These are phyloP conservation scores for Trachythela sp. DNA, from an alignment of 64 coral and sea anemone genomes.

Conservation along the genomic window DNA sequence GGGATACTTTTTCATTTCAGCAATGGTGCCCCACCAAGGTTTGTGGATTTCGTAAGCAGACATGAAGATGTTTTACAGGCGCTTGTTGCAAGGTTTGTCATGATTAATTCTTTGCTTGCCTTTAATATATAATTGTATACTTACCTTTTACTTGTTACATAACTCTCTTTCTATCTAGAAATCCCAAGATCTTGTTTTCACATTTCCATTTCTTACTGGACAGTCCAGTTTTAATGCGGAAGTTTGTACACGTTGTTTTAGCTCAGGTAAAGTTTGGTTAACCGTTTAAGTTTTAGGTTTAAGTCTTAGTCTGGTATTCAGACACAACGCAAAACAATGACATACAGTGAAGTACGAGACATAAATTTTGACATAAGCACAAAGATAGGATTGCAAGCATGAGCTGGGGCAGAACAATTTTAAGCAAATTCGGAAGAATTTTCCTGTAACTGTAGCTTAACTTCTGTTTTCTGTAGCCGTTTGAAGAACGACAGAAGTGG, in stretches of 20 bases:
- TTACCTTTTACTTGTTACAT: too few relatives aligned
- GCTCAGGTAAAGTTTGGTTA: constrained; percentile 46
- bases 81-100: constrained; percentile 50
- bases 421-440: neutral
- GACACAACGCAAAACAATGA: too few relatives aligned
- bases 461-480: constrained; percentile 16
- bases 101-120: too few relatives aligned
- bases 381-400: too few relatives aligned
- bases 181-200: constrained; percentile 58
- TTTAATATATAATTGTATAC: neutral
- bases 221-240: constrained; percentile 56
- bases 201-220: constrained; percentile 62
- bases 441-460: neutral
- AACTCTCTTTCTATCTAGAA: constrained; percentile 11
- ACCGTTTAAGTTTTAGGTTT: too few relatives aligned
- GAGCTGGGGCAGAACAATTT: too few relatives aligned
- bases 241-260: constrained; percentile 52
- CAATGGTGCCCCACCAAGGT: constrained; percentile 35
- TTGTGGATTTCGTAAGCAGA: constrained; percentile 49
- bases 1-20: neutral
- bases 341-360: neutral
- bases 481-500: constrained; percentile 56
- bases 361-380: too few relatives aligned
- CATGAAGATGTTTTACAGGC: constrained; percentile 61
- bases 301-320: too few relatives aligned